Evolutionary conservation across 1,140 invertebrate genomes (phyloP).

Genomic region (Coptotermes formosanus): DNA sequence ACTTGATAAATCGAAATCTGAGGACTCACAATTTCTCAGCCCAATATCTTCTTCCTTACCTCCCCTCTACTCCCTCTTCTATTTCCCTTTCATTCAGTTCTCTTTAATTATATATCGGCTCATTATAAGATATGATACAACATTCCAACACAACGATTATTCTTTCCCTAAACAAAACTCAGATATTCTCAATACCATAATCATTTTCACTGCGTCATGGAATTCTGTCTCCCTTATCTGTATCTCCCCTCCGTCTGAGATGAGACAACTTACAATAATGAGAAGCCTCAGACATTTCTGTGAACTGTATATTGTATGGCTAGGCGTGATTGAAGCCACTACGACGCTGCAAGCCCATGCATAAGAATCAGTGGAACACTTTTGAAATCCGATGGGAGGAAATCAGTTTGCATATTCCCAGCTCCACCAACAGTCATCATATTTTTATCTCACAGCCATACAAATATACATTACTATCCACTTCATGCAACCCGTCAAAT

Average conservation of each 20-base stretch:
- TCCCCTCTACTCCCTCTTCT: not conserved
- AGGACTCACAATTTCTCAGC: not conserved
- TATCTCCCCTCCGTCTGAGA: too few species aligned
- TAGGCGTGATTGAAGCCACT: not conserved
- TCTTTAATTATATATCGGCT: slow-evolving; percentile 14
- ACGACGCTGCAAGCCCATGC: not conserved
- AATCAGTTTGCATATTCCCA: too few species aligned
- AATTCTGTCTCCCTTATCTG: not conserved
- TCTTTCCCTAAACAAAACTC: slow-evolving; percentile 4
- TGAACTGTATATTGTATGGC: not conserved
- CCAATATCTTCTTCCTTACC: not conserved
- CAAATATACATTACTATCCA: too few species aligned
- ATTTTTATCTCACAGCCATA: too few species aligned
- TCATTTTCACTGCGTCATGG: not conserved
- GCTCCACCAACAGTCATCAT: too few species aligned
- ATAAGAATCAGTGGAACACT: too few species aligned
- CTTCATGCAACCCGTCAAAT: too few species aligned
- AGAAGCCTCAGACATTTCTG: not conserved
- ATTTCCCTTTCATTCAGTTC: not conserved
- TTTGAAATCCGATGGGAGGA: too few species aligned
- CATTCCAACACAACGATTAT: not conserved
- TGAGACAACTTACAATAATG: not conserved
- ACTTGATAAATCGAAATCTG: not conserved
- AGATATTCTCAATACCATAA: not conserved
- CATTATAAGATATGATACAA: slow-evolving; percentile 19